These are phyloP conservation scores for Mimas tiliae DNA, from an alignment of 2,888 invertebrate species.

Conservation along the genomic window DNA sequence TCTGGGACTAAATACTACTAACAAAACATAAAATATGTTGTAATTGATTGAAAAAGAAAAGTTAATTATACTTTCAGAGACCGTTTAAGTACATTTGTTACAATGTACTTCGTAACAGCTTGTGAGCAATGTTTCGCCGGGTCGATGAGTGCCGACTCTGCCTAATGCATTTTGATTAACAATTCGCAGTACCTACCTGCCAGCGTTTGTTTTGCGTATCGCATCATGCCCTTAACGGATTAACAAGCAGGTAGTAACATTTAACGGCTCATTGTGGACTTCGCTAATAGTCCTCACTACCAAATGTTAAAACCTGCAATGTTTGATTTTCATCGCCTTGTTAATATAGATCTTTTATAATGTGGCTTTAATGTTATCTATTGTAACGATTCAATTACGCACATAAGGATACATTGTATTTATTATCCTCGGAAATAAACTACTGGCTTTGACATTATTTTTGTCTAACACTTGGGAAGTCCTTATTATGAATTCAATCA, in stretches of 20 bases:
- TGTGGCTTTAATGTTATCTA: slow-evolving; percentile 2
- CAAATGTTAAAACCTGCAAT: slow-evolving; percentile 39
- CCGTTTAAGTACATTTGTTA: slow-evolving; percentile 21
- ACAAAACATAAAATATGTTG: not conserved
- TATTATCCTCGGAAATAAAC: slow-evolving; percentile 10
- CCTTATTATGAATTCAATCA: slow-evolving; percentile 65
- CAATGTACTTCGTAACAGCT: slow-evolving; percentile 26
- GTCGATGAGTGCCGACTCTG: slow-evolving; percentile 31
- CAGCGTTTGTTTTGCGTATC: slow-evolving; percentile 55
- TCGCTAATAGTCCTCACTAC: slow-evolving; percentile 63
- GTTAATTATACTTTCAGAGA: slow-evolving; percentile 27
- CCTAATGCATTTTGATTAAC: slow-evolving; percentile 39
- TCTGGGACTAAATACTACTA: too few species aligned
- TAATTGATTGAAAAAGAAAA: slow-evolving; percentile 23
- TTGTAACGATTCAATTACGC: not conserved
- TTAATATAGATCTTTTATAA: slow-evolving; percentile 20
- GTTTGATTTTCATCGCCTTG: slow-evolving; percentile 22
- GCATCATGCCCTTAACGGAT: slow-evolving; percentile 66
- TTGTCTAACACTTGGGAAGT: slow-evolving; percentile 38
- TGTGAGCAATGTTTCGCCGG: slow-evolving; percentile 23
- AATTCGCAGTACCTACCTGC: slow-evolving; percentile 60
- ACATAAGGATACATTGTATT: not conserved
- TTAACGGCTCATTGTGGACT: slow-evolving; percentile 79
- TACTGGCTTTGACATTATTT: slow-evolving; percentile 2
- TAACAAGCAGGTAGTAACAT: slow-evolving; percentile 69